Conservation (phyloP, 2,888 invertebrate species). For the Opisthograptis luteolata region DNA sequence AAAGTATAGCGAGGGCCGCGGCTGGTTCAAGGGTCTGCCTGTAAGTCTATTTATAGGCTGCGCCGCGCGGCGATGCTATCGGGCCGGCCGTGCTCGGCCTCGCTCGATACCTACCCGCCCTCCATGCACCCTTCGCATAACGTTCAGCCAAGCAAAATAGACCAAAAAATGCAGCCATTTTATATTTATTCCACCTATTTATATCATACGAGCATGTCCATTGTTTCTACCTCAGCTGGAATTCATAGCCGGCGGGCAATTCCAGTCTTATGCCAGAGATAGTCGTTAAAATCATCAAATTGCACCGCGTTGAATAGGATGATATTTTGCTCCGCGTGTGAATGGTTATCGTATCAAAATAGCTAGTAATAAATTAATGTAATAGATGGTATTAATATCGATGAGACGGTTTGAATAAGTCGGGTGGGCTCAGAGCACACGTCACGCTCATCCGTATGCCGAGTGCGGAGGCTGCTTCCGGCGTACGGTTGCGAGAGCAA, state of each 20-base stretch:
- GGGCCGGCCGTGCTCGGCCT: constrained; percentile 57
- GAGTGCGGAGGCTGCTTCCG: constrained; percentile 75
- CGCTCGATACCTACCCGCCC: constrained; percentile 74
- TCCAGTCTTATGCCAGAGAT: constrained; percentile 57
- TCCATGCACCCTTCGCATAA: constrained; percentile 76
- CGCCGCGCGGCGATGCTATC: constrained; percentile 74
- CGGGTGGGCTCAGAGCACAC: constrained; percentile 54
- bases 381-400: constrained; percentile 48
- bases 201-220: constrained; percentile 70
- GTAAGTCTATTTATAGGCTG: constrained; percentile 78
- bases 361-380: constrained; percentile 47
- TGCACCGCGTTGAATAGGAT: constrained; percentile 34
- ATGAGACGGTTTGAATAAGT: constrained; percentile 39
- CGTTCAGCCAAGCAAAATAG: constrained; percentile 75
- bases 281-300: constrained; percentile 62
- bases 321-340: constrained; percentile 17
- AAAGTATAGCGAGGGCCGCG: constrained; percentile 49
- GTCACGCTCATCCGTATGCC: constrained; percentile 78
- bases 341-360: constrained; percentile 17
- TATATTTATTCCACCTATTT: constrained; percentile 79
- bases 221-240: constrained; percentile 71
- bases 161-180: constrained; percentile 70
- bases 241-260: constrained; percentile 71
- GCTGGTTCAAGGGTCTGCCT: constrained; percentile 80
- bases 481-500: constrained; percentile 55